These are phyloP conservation scores for Plusia festucae DNA, from an alignment of 2,888 invertebrate genomes.

Conservation along the genomic window DNA sequence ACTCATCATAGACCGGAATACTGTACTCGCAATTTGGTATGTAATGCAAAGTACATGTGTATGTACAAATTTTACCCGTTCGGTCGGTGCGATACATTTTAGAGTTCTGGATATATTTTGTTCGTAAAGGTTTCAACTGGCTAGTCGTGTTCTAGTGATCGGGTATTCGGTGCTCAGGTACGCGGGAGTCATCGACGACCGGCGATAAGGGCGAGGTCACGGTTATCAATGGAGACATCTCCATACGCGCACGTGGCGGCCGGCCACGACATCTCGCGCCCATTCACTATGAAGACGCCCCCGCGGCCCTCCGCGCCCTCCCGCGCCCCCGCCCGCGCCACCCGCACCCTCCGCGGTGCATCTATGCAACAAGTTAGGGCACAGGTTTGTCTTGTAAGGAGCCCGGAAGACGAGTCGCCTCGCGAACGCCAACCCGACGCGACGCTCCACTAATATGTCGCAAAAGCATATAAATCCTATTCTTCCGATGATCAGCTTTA, in stretches of 20 bases:
- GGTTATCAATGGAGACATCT: conserved; percentile 88
- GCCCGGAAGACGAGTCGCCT: conserved; percentile 71
- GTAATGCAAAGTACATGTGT: neutral
- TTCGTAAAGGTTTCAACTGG: neutral
- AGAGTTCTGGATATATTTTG: neutral
- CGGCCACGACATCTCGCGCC: conserved; percentile 88
- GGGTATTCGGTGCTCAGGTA: conserved; percentile 53
- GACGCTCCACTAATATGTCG: conserved; percentile 17
- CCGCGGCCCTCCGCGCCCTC: conserved; percentile 60
- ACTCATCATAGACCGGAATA: neutral
- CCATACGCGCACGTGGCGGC: conserved; percentile 86
- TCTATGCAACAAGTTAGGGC: conserved; percentile 88
- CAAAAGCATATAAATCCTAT: neutral
- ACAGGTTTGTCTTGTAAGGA: conserved; percentile 82
- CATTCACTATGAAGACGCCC: conserved; percentile 88
- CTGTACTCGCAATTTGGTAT: neutral
- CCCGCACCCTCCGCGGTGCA: conserved; percentile 82
- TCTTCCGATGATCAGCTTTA: neutral
- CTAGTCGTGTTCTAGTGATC: conserved; percentile 24
- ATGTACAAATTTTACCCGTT: neutral
- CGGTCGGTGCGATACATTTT: neutral
- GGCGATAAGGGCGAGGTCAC: conserved; percentile 87
- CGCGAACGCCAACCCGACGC: conserved; percentile 50
- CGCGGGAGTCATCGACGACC: conserved; percentile 74
- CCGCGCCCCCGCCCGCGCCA: conserved; percentile 63